These are phyloP conservation scores for Centroberyx gerrardi DNA, from an alignment of 2,797 vertebrate species.

Conservation along the genomic window DNA sequence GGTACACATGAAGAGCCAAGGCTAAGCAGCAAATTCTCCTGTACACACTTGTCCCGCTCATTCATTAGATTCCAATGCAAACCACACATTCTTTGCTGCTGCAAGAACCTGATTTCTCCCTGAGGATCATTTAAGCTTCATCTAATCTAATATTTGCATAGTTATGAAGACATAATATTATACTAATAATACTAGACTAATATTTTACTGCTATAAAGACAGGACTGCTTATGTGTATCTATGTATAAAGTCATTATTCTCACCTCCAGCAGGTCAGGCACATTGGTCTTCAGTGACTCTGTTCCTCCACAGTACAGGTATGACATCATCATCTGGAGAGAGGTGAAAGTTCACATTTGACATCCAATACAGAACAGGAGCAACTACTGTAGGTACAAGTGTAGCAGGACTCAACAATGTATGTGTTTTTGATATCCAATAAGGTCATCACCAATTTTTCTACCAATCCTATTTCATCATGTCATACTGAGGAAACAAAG, in stretches of 20 bases:
- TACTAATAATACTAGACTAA: too few relatives aligned
- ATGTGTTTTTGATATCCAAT: neutral
- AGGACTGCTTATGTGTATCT: neutral
- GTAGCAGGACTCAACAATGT: conserved; percentile 1
- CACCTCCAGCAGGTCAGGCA: conserved; percentile 93
- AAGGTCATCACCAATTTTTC: neutral
- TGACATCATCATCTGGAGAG: conserved; percentile 94
- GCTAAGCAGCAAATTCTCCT: too few relatives aligned
- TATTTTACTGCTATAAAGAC: too few relatives aligned
- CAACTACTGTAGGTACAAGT: neutral
- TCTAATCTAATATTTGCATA: too few relatives aligned
- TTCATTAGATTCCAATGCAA: too few relatives aligned
- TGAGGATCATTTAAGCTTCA: too few relatives aligned
- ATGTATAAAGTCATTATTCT: conserved; percentile 52
- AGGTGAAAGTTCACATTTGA: conserved; percentile 38
- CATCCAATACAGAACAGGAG: neutral
- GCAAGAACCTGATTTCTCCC: too few relatives aligned
- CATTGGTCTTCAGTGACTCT: conserved; percentile 90
- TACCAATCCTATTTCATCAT: neutral
- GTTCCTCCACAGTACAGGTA: conserved; percentile 97
- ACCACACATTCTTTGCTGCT: too few relatives aligned
- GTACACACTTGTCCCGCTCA: too few relatives aligned
- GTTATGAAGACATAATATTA: too few relatives aligned
- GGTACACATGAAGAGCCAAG: too few relatives aligned
- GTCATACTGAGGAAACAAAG: neutral